A percentile compares a stretch with the other conserved stretches of the same genome.
Conservation (phyloP, 2,888 invertebrate genomes). For the Acanthosepion lycidas region DNA sequence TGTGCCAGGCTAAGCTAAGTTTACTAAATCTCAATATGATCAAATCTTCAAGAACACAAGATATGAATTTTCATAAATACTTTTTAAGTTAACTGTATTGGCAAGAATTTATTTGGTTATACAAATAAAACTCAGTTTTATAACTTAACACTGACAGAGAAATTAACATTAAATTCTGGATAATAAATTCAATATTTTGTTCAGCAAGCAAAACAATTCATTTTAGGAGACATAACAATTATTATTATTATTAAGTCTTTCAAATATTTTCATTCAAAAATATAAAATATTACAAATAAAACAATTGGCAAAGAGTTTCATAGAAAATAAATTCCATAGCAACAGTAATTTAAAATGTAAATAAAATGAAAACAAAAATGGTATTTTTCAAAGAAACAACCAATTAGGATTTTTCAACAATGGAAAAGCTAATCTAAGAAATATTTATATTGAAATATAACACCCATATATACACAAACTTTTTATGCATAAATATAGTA, state of each 20-base stretch:
- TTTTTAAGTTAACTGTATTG: conserved; percentile 36
- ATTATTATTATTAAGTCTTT: background rate
- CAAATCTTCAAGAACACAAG: too few species aligned
- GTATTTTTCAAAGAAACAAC: background rate
- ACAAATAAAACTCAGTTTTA: background rate
- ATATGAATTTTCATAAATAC: background rate
- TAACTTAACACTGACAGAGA: background rate
- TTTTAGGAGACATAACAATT: background rate
- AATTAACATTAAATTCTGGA: background rate
- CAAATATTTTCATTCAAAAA: background rate
- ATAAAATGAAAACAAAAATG: background rate
- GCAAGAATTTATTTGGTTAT: background rate
- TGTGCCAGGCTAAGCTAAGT: too few species aligned
- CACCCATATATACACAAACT: background rate
- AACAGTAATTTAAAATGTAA: background rate
- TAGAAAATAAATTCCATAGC: background rate
- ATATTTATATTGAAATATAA: background rate
- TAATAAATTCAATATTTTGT: background rate
- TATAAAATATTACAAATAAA: background rate
- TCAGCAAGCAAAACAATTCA: background rate
- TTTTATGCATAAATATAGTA: background rate
- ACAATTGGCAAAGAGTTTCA: background rate
- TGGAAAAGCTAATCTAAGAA: background rate
- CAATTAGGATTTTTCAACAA: background rate
- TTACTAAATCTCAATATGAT: too few species aligned